Evolutionary conservation across 1,140 invertebrate genomes (phyloP).

Genomic region (Delia radicum): DNA sequence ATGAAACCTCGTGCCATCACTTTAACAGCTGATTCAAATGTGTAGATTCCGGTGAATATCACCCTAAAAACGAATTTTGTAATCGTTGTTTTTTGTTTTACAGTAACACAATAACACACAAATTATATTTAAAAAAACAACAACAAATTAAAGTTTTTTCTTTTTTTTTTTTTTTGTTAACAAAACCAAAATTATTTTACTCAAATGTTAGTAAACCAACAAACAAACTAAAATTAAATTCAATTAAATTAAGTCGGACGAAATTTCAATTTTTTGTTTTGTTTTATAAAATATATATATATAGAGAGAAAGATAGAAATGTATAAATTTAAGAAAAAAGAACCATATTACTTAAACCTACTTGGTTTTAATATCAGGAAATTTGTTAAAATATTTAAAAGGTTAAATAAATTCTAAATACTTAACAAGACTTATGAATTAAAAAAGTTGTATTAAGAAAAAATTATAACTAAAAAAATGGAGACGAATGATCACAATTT

Average conservation of each 20-base stretch:
- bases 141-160: background rate
- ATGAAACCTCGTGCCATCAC: slow-evolving; percentile 99
- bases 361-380: background rate
- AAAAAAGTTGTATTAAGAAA: no score
- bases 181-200: background rate
- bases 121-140: no score
- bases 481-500: background rate
- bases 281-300: background rate
- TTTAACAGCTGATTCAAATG: slow-evolving; percentile 98
- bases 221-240: slow-evolving; percentile 1
- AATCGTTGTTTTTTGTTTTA: slow-evolving; percentile 32
- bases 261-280: background rate
- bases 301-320: background rate
- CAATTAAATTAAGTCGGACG: background rate
- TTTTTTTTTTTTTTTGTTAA: no score
- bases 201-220: background rate
- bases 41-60: slow-evolving; percentile 99
- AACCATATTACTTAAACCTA: background rate
- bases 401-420: background rate
- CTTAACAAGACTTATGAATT: background rate
- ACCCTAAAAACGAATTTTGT: slow-evolving; percentile 72
- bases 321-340: background rate
- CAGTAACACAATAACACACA: slow-evolving; percentile 4
- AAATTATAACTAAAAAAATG: background rate
- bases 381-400: background rate